Evolutionary conservation across 2,797 vertebrate genomes (phyloP).

Genomic region (Pantherophis alleghaniensis): DNA sequence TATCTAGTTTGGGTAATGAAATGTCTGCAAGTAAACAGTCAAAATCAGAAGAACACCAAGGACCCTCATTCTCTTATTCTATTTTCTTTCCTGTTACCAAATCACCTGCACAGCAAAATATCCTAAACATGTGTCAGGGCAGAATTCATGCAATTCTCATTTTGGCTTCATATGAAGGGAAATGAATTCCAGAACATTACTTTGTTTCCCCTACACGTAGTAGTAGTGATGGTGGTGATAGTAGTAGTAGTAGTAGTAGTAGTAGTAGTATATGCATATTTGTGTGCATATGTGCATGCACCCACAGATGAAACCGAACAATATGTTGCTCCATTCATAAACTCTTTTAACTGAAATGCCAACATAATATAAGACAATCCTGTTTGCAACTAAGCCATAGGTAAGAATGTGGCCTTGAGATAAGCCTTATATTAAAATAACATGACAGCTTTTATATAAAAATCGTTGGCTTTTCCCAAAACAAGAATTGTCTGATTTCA

Average conservation of each 20-base stretch:
- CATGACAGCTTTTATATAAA: conserved; percentile 34
- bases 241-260: background rate
- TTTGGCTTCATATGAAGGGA: background rate
- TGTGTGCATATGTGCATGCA: background rate
- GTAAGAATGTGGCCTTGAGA: conserved; percentile 28
- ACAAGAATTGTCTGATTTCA: background rate
- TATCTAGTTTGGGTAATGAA: background rate
- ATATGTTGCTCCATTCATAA: background rate
- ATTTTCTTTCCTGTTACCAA: background rate
- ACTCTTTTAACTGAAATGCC: background rate
- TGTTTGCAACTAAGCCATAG: background rate
- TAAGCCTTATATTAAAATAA: conserved; percentile 44
- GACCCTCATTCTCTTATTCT: background rate
- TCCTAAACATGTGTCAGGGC: background rate
- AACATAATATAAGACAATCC: background rate
- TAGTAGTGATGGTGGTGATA: background rate
- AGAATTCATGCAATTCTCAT: background rate
- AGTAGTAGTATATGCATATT: background rate
- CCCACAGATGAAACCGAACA: background rate
- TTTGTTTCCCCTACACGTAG: background rate
- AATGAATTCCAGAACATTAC: background rate
- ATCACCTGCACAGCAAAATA: background rate
- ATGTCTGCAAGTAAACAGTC: background rate
- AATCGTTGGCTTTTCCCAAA: conserved; percentile 7
- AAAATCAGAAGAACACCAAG: background rate